Evolutionary conservation across 1,140 invertebrate species (phyloP), one percentile per base, ranked within the genome.

Genomic region (Zelostemma sp.): DNA sequence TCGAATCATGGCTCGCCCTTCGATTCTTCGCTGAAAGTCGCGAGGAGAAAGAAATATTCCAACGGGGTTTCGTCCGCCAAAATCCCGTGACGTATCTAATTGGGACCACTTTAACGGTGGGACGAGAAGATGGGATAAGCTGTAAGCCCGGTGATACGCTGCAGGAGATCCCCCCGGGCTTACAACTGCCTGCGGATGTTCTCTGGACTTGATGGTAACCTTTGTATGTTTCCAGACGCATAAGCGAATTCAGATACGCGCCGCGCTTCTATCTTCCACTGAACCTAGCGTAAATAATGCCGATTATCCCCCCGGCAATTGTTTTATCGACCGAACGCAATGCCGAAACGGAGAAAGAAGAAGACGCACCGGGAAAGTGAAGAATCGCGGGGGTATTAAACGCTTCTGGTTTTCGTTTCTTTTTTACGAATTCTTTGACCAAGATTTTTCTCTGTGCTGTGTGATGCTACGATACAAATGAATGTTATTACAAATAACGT

Each of bases 51-150:
- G n/a, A 5, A 38, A 38, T 38, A 38, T n/a, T 38, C 9, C 35
- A 25, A 25, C 3, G 21, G 21, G 8, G 3, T 3, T 25, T 4
- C 8, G 21, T 25, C 21, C 77, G 75, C 78, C 75, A 80, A 82
- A 79, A 85, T 83, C 80, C 79, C 75, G 76, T 81, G 76, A 83
- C 81, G 77, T 82, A 81, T 83, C 81, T 85, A 85, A 85, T 83
- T 85, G 81, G 76, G 75, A 74, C 74, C 77, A 82, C 73, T 83
- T 83, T 82, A 83, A 79, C 72, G 76, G 70, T 63, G 68, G 63
- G 73, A 72, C 68, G 68, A 67, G 68, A 31, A 68, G 66, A 63
- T 67, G 46, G 74, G 70, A 79, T 80, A 78, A 81, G 76, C 74
- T 51, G 60, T 79, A 76, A 78, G 73, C 76, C 75, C 68, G 66